Base-by-base conservation (phyloP, 2,888 invertebrate species). In the Drosophila conformis region DNA sequence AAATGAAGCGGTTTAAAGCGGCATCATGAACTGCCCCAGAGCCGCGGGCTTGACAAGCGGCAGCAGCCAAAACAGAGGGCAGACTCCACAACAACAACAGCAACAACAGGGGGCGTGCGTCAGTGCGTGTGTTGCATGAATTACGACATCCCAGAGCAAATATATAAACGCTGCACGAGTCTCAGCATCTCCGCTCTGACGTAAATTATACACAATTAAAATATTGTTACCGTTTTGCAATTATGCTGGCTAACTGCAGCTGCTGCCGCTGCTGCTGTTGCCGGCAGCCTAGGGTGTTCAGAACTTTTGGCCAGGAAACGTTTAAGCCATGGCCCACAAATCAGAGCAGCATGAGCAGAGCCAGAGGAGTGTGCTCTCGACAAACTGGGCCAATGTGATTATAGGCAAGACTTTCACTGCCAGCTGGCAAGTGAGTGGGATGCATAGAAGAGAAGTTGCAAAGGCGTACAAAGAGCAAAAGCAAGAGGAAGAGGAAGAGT, bases 121-220 rank as follows among this genome's bases (percentile, higher is more conserved):
- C 46, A 81, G 87, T 89, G 90, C 90, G 90, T 89, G 88, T 69
- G 62, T 76, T 57, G 73, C 73, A 73, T 83, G 89, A 87, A 80
- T 87, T 89, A 87, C 74, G 64, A 82, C 73, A 71, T 61, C 54
- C 46, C 51, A 64, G 56, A 59, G 61, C 57, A 68, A 64, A 77
- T 54, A 73, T 57, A 65, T n/a, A 68, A 42, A 15, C 15, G 51
- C n/a, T 76, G 54, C 70, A 79, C 53, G 68, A 62, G 82, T 59
- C 67, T 54, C 60, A 18, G 35, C 27, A 29, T 4, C 15, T 15
- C 18, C 49, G 35, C 29, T 31, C 18, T 11, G 36, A 13, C 49
- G 29, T 48, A 82, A 85, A 85, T 89, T 87, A 82, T 78, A 85
- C 71, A 80, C 89, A 85, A 89, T 85, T 89, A 85, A 87, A 78